Evolutionary conservation across 2,888 invertebrate species (phyloP).

Genomic region (Cantharis nigra): DNA sequence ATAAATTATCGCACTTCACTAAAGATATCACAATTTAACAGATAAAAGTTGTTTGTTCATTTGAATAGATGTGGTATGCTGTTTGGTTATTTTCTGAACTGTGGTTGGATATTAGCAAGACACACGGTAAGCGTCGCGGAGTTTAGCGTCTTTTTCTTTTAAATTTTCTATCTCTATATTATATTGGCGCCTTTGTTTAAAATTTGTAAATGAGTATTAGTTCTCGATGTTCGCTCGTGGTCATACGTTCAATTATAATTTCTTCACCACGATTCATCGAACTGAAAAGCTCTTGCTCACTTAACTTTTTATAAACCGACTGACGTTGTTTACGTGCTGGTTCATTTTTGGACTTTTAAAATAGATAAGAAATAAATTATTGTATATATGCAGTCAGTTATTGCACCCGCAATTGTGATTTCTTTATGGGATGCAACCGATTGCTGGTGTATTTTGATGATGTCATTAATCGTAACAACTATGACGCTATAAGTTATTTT

Average conservation of each 20-base stretch:
- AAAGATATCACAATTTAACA: neutral
- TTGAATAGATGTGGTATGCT: neutral
- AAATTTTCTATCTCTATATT: slow-evolving; percentile 17
- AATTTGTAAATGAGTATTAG: slow-evolving; percentile 18
- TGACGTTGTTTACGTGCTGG: neutral
- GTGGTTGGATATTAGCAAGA: slow-evolving; percentile 25
- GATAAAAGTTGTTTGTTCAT: neutral
- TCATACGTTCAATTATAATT: neutral
- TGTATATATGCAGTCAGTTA: neutral
- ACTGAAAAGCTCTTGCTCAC: neutral
- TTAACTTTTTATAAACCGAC: neutral
- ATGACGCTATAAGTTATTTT: slow-evolving; percentile 21
- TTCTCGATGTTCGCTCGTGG: slow-evolving; percentile 13
- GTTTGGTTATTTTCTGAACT: slow-evolving; percentile 10
- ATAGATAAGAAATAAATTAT: neutral
- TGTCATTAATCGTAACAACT: slow-evolving; percentile 14
- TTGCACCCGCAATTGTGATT: neutral
- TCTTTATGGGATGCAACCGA: neutral
- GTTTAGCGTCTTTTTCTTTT: slow-evolving; percentile 30
- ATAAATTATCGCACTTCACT: neutral
- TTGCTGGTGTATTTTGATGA: neutral
- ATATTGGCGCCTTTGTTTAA: slow-evolving; percentile 19
- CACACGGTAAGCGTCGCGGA: slow-evolving; percentile 20
- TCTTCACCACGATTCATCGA: neutral
- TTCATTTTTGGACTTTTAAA: neutral